phyloP scores from a whole-genome alignment of 1,140 invertebrate species.

The Ephestia elutella region DNA sequence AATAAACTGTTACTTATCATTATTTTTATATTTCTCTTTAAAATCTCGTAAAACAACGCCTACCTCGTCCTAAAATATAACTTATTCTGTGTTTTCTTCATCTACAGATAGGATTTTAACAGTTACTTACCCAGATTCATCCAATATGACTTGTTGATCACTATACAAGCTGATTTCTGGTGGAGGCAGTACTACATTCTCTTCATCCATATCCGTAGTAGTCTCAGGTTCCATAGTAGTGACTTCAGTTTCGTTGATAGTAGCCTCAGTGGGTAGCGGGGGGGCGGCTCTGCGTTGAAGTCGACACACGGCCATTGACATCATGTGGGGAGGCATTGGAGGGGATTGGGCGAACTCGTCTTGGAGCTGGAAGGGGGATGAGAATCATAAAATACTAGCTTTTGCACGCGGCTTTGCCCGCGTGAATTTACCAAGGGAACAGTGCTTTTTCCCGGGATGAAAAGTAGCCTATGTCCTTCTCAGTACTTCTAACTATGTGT shows the following conservation, averaged over 20 bases:
- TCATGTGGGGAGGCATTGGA: constrained; percentile 90
- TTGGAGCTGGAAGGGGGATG: constrained; percentile 55
- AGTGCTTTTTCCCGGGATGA: no score
- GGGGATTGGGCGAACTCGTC: constrained; percentile 82
- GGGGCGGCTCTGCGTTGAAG: constrained; percentile 72
- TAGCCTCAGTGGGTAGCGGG: constrained; percentile 17
- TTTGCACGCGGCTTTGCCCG: not conserved
- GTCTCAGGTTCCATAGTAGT: constrained; percentile 19
- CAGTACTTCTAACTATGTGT: no score
- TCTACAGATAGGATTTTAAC: no score
- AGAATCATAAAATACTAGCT: no score
- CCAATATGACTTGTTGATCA: constrained; percentile 50
- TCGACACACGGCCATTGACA: constrained; percentile 89
- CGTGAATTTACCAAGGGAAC: no score
- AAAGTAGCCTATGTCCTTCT: no score
- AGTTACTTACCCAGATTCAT: constrained; percentile 52
- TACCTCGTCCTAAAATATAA: no score
- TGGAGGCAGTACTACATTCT: constrained; percentile 18
- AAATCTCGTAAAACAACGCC: no score
- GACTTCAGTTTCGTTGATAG: constrained; percentile 15
- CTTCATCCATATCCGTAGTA: constrained; percentile 17
- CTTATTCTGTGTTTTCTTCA: no score
- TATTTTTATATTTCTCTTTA: no score
- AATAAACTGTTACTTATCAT: no score
- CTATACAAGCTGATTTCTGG: constrained; percentile 60